These are phyloP conservation scores for Phocoena phocoena DNA, from an alignment of 2,113 vertebrate genomes.

Conservation along the genomic window DNA sequence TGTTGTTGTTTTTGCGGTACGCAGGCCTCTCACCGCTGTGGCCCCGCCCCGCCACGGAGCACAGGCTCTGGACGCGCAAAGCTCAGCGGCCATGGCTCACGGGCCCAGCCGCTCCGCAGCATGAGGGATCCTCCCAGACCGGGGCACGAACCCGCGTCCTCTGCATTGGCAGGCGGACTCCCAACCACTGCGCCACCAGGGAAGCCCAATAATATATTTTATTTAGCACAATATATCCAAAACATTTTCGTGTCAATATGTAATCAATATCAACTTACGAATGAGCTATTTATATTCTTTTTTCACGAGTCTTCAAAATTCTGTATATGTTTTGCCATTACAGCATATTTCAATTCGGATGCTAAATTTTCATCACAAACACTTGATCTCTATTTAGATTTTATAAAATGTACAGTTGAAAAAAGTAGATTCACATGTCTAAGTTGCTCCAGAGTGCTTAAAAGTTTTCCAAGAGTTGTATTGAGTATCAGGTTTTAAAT, in stretches of 20 bases:
- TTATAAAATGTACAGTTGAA: background rate
- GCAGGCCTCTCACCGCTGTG: no score
- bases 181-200: no score
- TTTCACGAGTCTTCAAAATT: background rate
- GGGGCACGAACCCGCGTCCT: no score
- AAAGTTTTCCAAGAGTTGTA: background rate
- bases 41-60: no score
- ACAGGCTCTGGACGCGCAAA: no score
- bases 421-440: background rate
- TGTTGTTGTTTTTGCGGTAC: no score
- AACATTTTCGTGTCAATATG: background rate
- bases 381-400: background rate
- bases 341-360: background rate
- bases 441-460: background rate
- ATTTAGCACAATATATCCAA: background rate
- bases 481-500: background rate
- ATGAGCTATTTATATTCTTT: background rate
- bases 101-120: no score
- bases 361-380: conserved; percentile 6
- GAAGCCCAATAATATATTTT: background rate
- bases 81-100: no score
- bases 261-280: conserved; percentile 18
- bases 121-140: no score
- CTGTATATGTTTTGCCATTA: background rate
- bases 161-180: no score